These are phyloP conservation scores for Anguilla japonica DNA, from an alignment of 2,113 vertebrate species.

Conservation along the genomic window DNA sequence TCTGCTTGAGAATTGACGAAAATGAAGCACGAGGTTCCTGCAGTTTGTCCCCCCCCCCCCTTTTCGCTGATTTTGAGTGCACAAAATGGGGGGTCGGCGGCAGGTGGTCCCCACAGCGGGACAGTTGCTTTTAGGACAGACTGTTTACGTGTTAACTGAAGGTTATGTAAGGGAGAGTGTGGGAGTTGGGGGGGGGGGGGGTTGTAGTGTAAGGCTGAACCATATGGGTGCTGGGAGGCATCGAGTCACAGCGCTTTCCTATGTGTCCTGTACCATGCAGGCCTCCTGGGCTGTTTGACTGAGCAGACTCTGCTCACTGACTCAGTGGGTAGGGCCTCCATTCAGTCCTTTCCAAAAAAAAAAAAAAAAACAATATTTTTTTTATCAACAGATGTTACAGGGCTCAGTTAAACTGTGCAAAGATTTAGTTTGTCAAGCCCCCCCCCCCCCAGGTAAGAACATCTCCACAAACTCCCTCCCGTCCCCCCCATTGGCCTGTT, in stretches of 20 bases:
- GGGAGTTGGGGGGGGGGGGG: background rate
- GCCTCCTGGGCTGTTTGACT: slow-evolving; percentile 29
- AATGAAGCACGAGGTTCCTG: background rate
- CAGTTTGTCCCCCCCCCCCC: background rate
- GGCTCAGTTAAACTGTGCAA: background rate
- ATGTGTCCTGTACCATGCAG: slow-evolving; percentile 17
- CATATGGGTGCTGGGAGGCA: slow-evolving; percentile 50
- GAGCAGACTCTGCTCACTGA: slow-evolving; percentile 18
- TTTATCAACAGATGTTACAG: background rate
- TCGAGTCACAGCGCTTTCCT: slow-evolving; percentile 4
- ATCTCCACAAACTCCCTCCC: too few species aligned
- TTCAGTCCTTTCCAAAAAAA: background rate
- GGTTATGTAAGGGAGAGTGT: background rate
- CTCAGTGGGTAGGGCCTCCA: background rate
- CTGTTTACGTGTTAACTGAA: slow-evolving; percentile 1
- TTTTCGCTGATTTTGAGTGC: background rate
- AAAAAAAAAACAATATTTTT: background rate
- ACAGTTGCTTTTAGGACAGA: background rate
- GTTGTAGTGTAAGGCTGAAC: slow-evolving; percentile 9
- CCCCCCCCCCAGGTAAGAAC: background rate
- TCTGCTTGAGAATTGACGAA: background rate
- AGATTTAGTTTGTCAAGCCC: background rate
- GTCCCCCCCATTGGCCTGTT: too few species aligned
- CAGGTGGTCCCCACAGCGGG: background rate
- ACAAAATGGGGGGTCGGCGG: background rate